Evolutionary conservation across 2,888 invertebrate genomes (phyloP), one percentile per base, ranked within the genome.

Genomic region (Dynastes hyllus): DNA sequence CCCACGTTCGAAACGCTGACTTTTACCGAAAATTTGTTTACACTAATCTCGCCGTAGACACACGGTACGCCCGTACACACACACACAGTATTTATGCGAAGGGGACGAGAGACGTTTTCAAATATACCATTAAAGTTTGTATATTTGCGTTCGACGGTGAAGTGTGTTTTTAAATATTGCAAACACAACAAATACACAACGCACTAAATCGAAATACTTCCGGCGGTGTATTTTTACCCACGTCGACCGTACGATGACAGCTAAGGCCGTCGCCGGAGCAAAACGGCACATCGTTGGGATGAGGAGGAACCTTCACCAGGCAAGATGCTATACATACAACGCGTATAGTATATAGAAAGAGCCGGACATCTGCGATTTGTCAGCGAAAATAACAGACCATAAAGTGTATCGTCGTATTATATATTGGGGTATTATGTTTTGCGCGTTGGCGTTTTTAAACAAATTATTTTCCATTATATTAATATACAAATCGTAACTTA

Each of bases 111-210:
- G 51, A 69, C 27, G 51, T 69, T 69, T 27, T 51, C 69, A 69
- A 75, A 75, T 40, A 67, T 61, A 45, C 73, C 73, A 75, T 73
- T 73, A 67, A 79, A 76, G 37, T 75, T 79, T 76, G 79, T 79
- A 65, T 79, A 76, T 79, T 79, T 79, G 75, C 76, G 67, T 76
- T 76, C 51, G 71, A 32, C 69, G 67, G 37, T 76, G 70, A 63
- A 76, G 80, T 80, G 80, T 82, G 78, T 82, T 81, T 81, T 81
- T 81, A 82, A 82, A 80, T 81, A 82, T 82, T 81, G 81, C 81
- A 81, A 81, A 76, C 80, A 80, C 37, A 82, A 82, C 81, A 82
- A 81, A 81, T 67, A 79, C 65, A 71, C 77, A 66, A 67, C 67
- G 50, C 22, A 55, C 67, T 69, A 73, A 58, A 55, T 71, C 73